phyloP scores from a whole-genome alignment of 2,113 vertebrate genomes.

The Notarius lentiginosus region DNA sequence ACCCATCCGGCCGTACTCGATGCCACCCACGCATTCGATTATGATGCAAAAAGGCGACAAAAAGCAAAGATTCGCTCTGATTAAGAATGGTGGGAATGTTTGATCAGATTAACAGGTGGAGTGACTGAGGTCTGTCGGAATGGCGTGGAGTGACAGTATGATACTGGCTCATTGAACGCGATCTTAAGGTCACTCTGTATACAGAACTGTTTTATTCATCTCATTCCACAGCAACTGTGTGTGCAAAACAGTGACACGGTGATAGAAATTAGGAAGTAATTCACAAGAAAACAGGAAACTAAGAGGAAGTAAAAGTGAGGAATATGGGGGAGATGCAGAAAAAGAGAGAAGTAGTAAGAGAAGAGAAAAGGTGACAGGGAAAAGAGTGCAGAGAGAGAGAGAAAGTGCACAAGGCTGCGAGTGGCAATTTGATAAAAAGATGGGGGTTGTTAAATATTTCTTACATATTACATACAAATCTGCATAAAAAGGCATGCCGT shows the following conservation, averaged over 20 bases:
- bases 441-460: no score
- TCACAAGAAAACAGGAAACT: not conserved
- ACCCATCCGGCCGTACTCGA: not conserved
- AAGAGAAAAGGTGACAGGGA: no score
- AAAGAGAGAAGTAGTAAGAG: not conserved
- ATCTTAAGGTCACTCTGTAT: not conserved
- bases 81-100: not conserved
- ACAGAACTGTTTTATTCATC: not conserved
- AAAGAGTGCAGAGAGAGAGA: no score
- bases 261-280: not conserved
- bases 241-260: no score
- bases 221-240: not conserved
- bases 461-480: no score
- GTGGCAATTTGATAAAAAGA: no score
- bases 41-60: not conserved
- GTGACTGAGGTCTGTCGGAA: not conserved
- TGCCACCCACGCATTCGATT: accelerated
- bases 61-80: not conserved
- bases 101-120: slow-evolving; percentile 5
- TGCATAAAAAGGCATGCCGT: no score
- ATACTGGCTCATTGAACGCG: not conserved
- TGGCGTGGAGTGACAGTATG: not conserved
- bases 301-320: not conserved
- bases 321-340: not conserved
- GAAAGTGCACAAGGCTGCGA: no score